Conservation (phyloP, 2,888 invertebrate genomes). For the Eubasilissa splendida region DNA sequence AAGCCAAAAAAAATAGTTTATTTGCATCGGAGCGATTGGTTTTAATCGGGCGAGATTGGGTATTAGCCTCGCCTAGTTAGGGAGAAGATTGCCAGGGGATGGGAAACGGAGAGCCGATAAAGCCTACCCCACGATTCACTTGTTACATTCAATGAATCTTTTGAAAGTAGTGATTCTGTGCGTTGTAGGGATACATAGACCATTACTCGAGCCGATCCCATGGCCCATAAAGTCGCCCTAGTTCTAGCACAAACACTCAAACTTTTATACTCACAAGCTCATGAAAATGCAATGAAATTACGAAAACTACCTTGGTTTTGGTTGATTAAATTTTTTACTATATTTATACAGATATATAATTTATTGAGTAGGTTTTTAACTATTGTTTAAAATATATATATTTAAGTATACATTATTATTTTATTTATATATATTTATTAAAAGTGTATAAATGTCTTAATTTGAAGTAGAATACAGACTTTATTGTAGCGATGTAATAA, state of each 20-base stretch:
- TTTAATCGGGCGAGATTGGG: slow-evolving; percentile 17
- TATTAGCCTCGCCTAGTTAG: slow-evolving; percentile 16
- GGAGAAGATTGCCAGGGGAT: not conserved
- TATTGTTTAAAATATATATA: too few species aligned
- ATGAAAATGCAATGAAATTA: slow-evolving; percentile 6
- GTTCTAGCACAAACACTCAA: slow-evolving; percentile 10
- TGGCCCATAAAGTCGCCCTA: slow-evolving; percentile 27
- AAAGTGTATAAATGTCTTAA: too few species aligned
- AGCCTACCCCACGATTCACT: slow-evolving; percentile 35
- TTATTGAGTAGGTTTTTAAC: too few species aligned
- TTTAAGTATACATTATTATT: too few species aligned
- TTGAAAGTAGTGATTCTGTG: slow-evolving; percentile 30
- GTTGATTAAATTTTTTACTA: too few species aligned
- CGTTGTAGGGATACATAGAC: slow-evolving; percentile 31
- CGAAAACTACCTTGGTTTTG: too few species aligned
- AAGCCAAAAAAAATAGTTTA: not conserved
- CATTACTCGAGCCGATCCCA: slow-evolving; percentile 32
- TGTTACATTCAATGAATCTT: slow-evolving; percentile 35
- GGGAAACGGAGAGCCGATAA: not conserved
- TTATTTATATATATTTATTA: too few species aligned
- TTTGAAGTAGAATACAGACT: too few species aligned
- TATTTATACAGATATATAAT: too few species aligned
- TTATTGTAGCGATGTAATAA: too few species aligned
- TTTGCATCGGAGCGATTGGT: not conserved
- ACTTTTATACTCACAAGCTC: slow-evolving; percentile 17